phyloP scores from a whole-genome alignment of 2,888 invertebrate species.

The Netelia virgata region DNA sequence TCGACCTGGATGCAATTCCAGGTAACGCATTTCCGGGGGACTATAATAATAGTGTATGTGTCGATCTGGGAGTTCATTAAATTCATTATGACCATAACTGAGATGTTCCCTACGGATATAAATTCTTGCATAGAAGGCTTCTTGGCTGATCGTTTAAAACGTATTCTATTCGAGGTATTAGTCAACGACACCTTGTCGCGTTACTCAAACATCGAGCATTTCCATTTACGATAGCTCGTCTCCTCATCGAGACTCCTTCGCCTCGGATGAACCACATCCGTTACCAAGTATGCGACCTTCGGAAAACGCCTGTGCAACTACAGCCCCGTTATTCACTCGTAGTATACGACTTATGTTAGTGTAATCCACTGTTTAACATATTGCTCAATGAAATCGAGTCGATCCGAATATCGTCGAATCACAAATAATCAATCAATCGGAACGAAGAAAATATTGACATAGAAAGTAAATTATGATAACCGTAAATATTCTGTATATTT shows the following conservation, averaged over 20 bases:
- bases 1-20: conserved; percentile 56
- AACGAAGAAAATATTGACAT: neutral
- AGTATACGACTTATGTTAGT: conserved; percentile 5
- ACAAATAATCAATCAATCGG: conserved; percentile 42
- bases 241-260: conserved; percentile 47
- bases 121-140: neutral
- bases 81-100: conserved; percentile 26
- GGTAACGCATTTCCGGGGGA: conserved; percentile 43
- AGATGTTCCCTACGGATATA: neutral
- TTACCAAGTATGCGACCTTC: conserved; percentile 59
- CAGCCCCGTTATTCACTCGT: neutral
- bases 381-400: conserved; percentile 52
- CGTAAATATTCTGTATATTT: too few species aligned
- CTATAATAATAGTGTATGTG: conserved; percentile 32
- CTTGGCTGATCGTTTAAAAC: neutral
- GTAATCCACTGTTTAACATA: conserved; percentile 22
- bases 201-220: conserved; percentile 50
- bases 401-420: conserved; percentile 54
- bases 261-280: conserved; percentile 63
- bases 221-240: conserved; percentile 66
- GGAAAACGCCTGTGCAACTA: conserved; percentile 64
- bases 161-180: neutral
- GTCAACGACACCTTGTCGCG: conserved; percentile 62
- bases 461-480: neutral
- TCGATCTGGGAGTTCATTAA: conserved; percentile 30